Evolutionary conservation across 2,113 vertebrate species (phyloP).

Genomic region (Ceyx margarethae): DNA sequence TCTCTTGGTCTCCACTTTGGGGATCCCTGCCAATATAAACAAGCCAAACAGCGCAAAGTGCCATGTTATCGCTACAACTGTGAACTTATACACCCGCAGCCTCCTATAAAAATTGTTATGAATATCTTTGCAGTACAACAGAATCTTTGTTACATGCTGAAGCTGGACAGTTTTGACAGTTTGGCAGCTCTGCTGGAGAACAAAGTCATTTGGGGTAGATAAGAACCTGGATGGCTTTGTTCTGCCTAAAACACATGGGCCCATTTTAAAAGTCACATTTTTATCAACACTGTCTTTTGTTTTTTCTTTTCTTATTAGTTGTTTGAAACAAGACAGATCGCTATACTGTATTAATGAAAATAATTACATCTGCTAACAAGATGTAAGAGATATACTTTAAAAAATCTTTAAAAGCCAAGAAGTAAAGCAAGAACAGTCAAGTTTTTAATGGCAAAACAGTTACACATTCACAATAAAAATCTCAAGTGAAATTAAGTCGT

Average conservation of each 20-base stretch:
- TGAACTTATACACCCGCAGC: conserved; percentile 79
- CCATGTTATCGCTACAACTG: conserved; percentile 83
- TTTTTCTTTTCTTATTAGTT: conserved; percentile 12
- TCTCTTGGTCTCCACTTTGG: conserved; percentile 76
- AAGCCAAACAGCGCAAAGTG: conserved; percentile 80
- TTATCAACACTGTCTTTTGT: conserved; percentile 8
- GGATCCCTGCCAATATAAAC: conserved; percentile 89
- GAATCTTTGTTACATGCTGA: conserved; percentile 77
- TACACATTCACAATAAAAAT: background rate
- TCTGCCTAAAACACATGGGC: conserved; percentile 54
- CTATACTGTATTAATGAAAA: background rate
- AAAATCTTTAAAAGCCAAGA: background rate
- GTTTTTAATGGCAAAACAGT: background rate
- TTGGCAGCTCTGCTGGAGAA: conserved; percentile 77
- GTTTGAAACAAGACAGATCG: conserved; percentile 34
- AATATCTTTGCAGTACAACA: conserved; percentile 82
- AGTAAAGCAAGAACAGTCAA: background rate
- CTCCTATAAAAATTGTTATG: conserved; percentile 84
- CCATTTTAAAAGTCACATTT: conserved; percentile 45
- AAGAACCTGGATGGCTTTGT: conserved; percentile 65
- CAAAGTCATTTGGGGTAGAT: conserved; percentile 76
- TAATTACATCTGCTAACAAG: background rate
- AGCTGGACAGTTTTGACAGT: conserved; percentile 79
- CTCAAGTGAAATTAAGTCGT: background rate
- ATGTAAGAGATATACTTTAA: background rate